Evolutionary conservation across 2,888 invertebrate genomes (phyloP).

Genomic region (Protophormia terraenovae): DNA sequence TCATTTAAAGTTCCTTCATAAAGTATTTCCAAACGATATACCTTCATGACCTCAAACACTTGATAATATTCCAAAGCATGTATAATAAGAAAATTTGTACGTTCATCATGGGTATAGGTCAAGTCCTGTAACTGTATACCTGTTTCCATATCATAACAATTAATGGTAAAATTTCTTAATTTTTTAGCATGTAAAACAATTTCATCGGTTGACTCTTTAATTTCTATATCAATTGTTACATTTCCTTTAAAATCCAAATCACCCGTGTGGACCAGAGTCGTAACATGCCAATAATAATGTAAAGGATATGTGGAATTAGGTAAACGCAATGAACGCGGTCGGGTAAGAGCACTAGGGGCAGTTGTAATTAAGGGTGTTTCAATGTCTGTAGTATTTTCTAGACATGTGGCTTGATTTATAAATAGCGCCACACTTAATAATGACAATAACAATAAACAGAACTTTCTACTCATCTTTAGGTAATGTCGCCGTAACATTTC

Average conservation of each 20-base stretch:
- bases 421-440: constrained; percentile 4
- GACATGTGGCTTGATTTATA: constrained; percentile 24
- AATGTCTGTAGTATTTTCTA: constrained; percentile 6
- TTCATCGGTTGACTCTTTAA: constrained; percentile 75
- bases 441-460: background rate
- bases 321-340: constrained; percentile 80
- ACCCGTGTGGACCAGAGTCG: constrained; percentile 75
- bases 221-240: constrained; percentile 76
- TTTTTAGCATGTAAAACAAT: constrained; percentile 78
- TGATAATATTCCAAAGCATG: constrained; percentile 74
- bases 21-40: constrained; percentile 81
- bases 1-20: constrained; percentile 84
- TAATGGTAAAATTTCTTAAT: constrained; percentile 73
- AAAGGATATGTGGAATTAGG: constrained; percentile 83
- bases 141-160: constrained; percentile 71
- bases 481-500: constrained; percentile 1
- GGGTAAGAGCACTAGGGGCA: background rate
- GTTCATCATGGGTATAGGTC: constrained; percentile 72
- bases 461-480: constrained; percentile 1
- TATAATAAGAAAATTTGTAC: constrained; percentile 73
- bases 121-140: constrained; percentile 72
- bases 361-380: background rate
- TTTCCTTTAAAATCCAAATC: constrained; percentile 74
- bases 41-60: constrained; percentile 74
- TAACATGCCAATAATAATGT: constrained; percentile 82